Percentiles rank a stretch among this genome's conserved stretches.
phyloP scores from a whole-genome alignment of 2,113 vertebrate species.

The Pseudopodoces humilis region DNA sequence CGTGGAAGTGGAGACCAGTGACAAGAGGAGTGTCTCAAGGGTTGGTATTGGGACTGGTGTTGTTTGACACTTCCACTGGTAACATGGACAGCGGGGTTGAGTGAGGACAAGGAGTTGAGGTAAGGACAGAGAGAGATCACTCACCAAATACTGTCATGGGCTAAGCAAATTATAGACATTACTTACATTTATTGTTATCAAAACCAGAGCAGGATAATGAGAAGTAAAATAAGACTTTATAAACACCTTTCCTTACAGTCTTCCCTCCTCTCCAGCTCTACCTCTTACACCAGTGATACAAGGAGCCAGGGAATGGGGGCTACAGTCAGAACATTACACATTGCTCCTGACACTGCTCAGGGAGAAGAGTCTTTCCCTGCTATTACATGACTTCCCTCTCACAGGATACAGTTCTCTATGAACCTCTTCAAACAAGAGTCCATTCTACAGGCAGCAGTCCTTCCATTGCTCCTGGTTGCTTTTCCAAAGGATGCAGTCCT shows the following conservation, averaged over 20 bases:
- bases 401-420: not conserved
- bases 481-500: not conserved
- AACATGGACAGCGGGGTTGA: not conserved
- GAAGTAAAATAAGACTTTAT: not conserved
- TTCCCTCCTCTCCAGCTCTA: not conserved
- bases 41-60: accelerated
- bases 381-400: not conserved
- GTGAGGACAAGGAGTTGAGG: no score
- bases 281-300: not conserved
- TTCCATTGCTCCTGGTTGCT: not conserved
- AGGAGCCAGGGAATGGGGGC: not conserved
- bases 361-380: not conserved
- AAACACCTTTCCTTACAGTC: not conserved
- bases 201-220: not conserved
- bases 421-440: not conserved
- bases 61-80: not conserved
- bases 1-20: not conserved
- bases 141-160: no score
- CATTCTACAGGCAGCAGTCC: not conserved
- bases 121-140: not conserved
- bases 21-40: no score
- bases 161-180: not conserved
- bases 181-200: not conserved
- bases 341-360: not conserved
- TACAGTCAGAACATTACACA: no score